phyloP scores from a whole-genome alignment of 2,797 vertebrate species.

The Crenuchus spilurus region DNA sequence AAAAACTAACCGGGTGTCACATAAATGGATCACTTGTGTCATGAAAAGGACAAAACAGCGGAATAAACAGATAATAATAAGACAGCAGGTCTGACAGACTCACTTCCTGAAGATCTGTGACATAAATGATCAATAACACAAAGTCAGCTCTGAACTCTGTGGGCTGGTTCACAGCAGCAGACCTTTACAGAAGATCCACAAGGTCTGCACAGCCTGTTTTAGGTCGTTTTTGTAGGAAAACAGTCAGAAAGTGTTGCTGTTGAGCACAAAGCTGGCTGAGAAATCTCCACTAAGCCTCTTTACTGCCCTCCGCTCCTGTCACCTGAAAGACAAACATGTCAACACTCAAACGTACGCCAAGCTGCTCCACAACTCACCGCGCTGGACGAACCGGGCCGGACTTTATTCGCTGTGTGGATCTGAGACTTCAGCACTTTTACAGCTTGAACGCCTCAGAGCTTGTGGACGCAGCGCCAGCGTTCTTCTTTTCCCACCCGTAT shows the following conservation, averaged over 20 bases:
- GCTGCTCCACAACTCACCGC: background rate
- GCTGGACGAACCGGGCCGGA: too few relatives aligned
- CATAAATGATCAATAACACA: too few relatives aligned
- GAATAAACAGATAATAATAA: too few relatives aligned
- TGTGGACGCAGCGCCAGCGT: slow-evolving; percentile 24
- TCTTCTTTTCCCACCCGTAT: background rate
- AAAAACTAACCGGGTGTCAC: too few relatives aligned
- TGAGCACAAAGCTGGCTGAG: slow-evolving; percentile 63
- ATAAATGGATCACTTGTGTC: too few relatives aligned
- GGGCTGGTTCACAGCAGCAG: too few relatives aligned
- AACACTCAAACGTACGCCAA: background rate
- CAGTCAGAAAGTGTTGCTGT: too few relatives aligned
- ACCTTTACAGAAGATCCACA: too few relatives aligned
- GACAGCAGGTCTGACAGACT: background rate
- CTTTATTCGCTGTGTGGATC: background rate
- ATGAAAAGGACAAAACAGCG: too few relatives aligned
- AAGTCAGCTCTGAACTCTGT: too few relatives aligned
- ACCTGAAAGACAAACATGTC: background rate
- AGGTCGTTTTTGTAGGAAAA: background rate
- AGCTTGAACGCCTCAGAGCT: background rate
- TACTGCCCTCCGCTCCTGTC: slow-evolving; percentile 70
- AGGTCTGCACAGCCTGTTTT: too few relatives aligned
- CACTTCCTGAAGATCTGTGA: slow-evolving; percentile 55
- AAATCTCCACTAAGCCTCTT: slow-evolving; percentile 72
- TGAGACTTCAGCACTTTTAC: background rate